Conservation (phyloP, 2,797 vertebrate species). For the Phrynocephalus forsythii region DNA sequence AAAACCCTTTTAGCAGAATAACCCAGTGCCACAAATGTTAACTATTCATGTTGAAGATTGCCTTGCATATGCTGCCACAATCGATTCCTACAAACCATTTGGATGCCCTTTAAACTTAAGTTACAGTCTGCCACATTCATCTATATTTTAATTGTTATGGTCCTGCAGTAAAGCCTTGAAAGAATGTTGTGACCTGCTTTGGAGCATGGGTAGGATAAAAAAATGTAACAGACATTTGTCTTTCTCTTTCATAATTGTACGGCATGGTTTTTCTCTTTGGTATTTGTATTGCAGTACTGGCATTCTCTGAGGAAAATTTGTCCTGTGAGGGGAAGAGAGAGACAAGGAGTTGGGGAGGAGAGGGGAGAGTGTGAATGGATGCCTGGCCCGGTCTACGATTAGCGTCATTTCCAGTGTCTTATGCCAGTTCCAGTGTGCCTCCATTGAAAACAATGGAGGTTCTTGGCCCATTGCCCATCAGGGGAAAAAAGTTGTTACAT, state of each 20-base stretch:
- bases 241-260: neutral
- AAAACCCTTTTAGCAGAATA: neutral
- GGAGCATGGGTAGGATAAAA: slow-evolving; percentile 27
- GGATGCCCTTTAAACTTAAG: neutral
- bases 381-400: slow-evolving; percentile 14
- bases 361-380: neutral
- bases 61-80: neutral
- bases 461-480: slow-evolving; percentile 13
- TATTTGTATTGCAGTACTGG: slow-evolving; percentile 18
- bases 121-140: neutral
- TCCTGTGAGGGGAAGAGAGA: slow-evolving; percentile 1
- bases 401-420: slow-evolving; percentile 28
- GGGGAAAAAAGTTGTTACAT: neutral
- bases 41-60: neutral
- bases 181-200: neutral
- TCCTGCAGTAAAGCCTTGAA: slow-evolving; percentile 9
- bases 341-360: neutral
- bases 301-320: slow-evolving; percentile 28
- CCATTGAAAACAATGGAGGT: neutral
- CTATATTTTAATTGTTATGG: neutral
- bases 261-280: neutral
- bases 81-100: neutral
- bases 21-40: neutral
- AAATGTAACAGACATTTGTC: slow-evolving; percentile 9
- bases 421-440: slow-evolving; percentile 26